phyloP scores from a whole-genome alignment of 2,888 invertebrate genomes.

The Pachymerium ferrugineum region DNA sequence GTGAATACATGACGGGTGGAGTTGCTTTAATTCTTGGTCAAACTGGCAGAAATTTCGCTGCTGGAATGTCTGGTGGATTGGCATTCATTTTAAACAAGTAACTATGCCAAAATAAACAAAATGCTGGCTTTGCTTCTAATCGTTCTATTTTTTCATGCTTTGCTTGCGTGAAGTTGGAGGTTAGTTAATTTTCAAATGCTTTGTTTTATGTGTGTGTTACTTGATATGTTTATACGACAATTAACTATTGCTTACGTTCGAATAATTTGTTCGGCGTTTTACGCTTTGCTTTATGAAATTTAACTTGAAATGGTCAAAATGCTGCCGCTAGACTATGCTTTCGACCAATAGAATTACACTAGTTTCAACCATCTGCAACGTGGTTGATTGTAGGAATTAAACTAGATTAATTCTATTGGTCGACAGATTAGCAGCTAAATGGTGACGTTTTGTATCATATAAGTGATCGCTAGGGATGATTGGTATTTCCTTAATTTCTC shows the following conservation, averaged over 20 bases:
- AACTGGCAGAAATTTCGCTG: constrained; percentile 97
- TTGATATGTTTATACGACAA: background rate
- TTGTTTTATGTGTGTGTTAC: background rate
- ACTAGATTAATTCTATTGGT: too few relatives aligned
- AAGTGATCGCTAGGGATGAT: too few relatives aligned
- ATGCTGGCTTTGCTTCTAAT: background rate
- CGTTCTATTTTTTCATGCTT: background rate
- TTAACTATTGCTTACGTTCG: too few relatives aligned
- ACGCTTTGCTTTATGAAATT: background rate
- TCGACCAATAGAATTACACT: too few relatives aligned
- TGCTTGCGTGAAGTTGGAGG: constrained; percentile 16
- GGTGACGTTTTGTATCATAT: too few relatives aligned
- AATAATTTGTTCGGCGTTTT: background rate
- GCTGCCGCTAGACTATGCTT: too few relatives aligned
- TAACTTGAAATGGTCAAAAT: too few relatives aligned
- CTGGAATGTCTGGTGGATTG: constrained; percentile 97
- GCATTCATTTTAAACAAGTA: constrained; percentile 86
- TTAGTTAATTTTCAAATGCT: constrained; percentile 27
- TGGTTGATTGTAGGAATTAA: too few relatives aligned
- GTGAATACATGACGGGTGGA: constrained; percentile 99
- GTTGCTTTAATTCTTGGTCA: constrained; percentile 82
- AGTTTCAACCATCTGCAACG: too few relatives aligned
- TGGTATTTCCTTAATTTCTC: too few relatives aligned
- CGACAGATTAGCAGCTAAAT: too few relatives aligned
- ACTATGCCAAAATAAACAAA: constrained; percentile 35